These are phyloP conservation scores for Muscicapa adusta DNA, from an alignment of 2,113 vertebrate genomes.

Conservation along the genomic window DNA sequence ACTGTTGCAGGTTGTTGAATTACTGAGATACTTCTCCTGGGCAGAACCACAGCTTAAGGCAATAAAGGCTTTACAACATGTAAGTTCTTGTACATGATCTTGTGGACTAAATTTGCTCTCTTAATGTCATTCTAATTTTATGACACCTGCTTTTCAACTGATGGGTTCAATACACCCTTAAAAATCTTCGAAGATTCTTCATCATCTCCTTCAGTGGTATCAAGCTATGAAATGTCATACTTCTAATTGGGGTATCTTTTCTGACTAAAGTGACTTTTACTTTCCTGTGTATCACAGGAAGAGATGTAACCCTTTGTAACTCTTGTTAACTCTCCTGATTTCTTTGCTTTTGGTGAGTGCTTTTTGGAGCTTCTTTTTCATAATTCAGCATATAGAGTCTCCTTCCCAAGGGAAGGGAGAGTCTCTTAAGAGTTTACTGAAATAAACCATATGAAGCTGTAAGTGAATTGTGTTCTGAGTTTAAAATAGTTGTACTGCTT, in stretches of 20 bases:
- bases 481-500: not conserved
- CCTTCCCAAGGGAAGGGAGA: not conserved
- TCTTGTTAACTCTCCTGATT: not conserved
- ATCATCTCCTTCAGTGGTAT: not conserved
- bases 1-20: constrained; percentile 87
- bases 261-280: not conserved
- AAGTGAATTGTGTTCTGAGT: not conserved
- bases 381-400: not conserved
- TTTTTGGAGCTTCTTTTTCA: not conserved
- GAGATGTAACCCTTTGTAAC: not conserved
- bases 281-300: not conserved
- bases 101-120: not conserved
- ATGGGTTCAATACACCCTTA: not conserved
- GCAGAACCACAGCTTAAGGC: constrained; percentile 96
- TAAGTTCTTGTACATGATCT: constrained; percentile 70
- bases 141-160: not conserved
- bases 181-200: not conserved
- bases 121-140: not conserved
- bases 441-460: not conserved
- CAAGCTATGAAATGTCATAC: not conserved
- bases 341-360: not conserved
- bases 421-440: not conserved
- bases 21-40: constrained; percentile 97
- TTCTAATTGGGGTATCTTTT: not conserved
- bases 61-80: constrained; percentile 95